Evolutionary conservation across 2,888 invertebrate genomes (phyloP), one percentile per base, ranked within the genome.

Genomic region (Petrolisthes cinctipes): DNA sequence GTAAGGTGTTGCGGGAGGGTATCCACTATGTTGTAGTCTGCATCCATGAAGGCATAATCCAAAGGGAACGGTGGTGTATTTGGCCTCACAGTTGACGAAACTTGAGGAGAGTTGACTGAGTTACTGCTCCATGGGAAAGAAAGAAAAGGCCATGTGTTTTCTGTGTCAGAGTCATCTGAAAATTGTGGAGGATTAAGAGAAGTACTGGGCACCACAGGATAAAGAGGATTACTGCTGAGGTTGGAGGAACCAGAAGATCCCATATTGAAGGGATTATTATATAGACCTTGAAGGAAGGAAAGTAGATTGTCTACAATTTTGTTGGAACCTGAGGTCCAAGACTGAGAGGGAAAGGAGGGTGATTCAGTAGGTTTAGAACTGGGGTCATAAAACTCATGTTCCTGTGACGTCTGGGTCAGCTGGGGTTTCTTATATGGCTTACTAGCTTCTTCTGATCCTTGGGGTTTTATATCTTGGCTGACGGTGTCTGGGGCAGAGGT

Each of bases 41-140:
- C 87, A 57, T 84, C 83, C 81, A 88, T 80, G 17, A 88, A 84
- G 76, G 87, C 80, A 23, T 88, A 84, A 66, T 88, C 84, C 54
- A 79, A 17, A 5, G 87, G 73, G 1, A 23, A 82, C 17, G 79
- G 37, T n/a, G 14, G 9, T 17, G 51, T 51, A 37, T 57, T 53
- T 23, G 75, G 83, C 51, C 78, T 23, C 51, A 11, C 14, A 51
- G 11, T 51, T 9, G 23, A 20, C 4, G 20, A 7, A 6, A 61
- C 57, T 17, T 0, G 20, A 20, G 79, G 53, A 20, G 23, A 7
- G 7, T 23, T n/a, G 5, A 57, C 7, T 20, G 23, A 7, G 5
- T 20, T 80, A 14, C 9, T 71, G 6, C 4, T 71, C 71, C 71
- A 71, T n/a, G 71, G 71, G 6, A 71, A n/a, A 71, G 71, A 20